These are phyloP conservation scores for Orycteropus afer DNA, from an alignment of 2,113 vertebrate species.

Conservation along the genomic window DNA sequence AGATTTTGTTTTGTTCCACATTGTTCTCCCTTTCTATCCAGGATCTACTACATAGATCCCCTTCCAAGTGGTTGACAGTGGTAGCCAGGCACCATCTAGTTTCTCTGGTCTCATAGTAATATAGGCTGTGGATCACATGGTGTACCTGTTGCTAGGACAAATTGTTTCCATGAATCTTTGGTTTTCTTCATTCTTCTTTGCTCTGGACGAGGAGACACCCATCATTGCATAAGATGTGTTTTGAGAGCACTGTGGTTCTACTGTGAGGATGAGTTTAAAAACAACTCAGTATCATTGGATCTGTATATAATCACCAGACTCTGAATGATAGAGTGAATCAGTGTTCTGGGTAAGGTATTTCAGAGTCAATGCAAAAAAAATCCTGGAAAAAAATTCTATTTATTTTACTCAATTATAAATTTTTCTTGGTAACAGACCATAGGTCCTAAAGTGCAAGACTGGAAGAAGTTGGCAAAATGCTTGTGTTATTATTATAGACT, in stretches of 20 bases:
- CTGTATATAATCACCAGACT: neutral
- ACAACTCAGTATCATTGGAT: neutral
- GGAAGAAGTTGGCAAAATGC: neutral
- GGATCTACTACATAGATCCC: too few relatives aligned
- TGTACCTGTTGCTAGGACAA: too few relatives aligned
- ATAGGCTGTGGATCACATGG: too few relatives aligned
- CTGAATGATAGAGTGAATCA: neutral
- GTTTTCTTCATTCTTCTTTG: too few relatives aligned
- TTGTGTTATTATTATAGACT: neutral
- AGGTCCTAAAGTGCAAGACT: neutral
- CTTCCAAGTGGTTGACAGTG: too few relatives aligned
- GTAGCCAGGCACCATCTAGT: too few relatives aligned
- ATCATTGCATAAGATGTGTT: too few relatives aligned
- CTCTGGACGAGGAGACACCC: too few relatives aligned
- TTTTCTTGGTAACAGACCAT: neutral
- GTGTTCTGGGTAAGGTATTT: neutral
- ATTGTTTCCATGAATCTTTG: too few relatives aligned
- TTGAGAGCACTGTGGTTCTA: neutral
- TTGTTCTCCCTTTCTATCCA: too few relatives aligned
- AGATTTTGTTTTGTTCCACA: too few relatives aligned
- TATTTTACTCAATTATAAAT: neutral
- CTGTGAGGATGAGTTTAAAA: neutral
- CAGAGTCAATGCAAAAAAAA: conserved; percentile 3
- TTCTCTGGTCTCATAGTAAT: too few relatives aligned
- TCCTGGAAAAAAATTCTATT: neutral